Evolutionary conservation across 1,140 invertebrate genomes (phyloP).

Genomic region (Pantala flavescens): DNA sequence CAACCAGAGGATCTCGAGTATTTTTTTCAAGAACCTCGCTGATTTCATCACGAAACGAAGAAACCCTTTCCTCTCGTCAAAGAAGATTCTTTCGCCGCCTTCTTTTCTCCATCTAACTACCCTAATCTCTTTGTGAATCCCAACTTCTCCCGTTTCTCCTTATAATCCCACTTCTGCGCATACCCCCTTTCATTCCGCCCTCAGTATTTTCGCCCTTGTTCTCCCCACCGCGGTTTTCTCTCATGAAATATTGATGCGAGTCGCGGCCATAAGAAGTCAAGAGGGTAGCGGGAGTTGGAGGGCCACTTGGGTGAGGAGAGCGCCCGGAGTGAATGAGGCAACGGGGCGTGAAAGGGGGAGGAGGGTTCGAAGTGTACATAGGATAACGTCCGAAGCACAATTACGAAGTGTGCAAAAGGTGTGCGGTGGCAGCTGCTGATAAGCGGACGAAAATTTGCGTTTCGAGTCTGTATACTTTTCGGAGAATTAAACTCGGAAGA

Average conservation of each 20-base stretch:
- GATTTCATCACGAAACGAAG: neutral
- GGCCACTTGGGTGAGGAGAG: neutral
- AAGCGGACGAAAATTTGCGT: too few relatives aligned
- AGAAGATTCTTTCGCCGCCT: neutral
- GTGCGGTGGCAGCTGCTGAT: too few relatives aligned
- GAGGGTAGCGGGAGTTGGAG: neutral
- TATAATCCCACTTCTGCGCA: neutral
- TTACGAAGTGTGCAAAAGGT: too few relatives aligned
- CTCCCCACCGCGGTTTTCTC: neutral
- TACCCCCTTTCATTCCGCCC: neutral
- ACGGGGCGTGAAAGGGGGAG: neutral
- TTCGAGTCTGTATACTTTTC: too few relatives aligned
- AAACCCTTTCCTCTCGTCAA: neutral
- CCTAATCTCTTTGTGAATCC: neutral
- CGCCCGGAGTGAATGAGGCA: neutral
- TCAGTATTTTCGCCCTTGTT: neutral
- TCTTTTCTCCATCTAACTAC: neutral
- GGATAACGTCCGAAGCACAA: too few relatives aligned
- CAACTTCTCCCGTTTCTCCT: neutral
- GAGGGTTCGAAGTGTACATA: neutral
- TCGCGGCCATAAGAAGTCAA: neutral
- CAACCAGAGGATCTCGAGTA: neutral
- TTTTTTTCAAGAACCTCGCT: neutral
- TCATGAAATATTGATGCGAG: conserved; percentile 9
- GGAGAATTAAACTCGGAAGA: too few relatives aligned